Base-by-base conservation (phyloP, 2,113 vertebrate genomes). In the Rhinoderma darwinii region DNA sequence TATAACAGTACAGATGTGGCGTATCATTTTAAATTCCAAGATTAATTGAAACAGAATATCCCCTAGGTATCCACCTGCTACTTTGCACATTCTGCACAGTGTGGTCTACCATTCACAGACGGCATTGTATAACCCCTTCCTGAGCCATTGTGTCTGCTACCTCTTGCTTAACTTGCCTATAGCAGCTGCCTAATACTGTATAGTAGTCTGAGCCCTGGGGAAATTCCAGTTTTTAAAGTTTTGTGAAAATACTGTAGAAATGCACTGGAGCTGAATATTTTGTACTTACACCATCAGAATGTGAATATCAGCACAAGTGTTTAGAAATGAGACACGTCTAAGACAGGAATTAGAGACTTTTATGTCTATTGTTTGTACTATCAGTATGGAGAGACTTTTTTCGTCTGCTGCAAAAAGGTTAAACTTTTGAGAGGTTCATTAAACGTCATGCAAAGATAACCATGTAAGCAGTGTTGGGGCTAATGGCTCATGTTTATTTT, bases 401-500 rank as follows among this genome's bases (percentile, higher is more conserved):
- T 47, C 66, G 7, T 61, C 6, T 30, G 74, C 18, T 3, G 54
- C 39, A 50, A 50, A 66, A 30, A 77, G 41, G 84, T 77, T 85
- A 47, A 85, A 77, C 39, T 37, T 50, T 66, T 63, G 39, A 25
- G 27, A 85, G 32, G 73, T 73, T 43, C 41, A 85, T 85, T 85
- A 77, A 84, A 20, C 51, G 5, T 61, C 59, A 18, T 50, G 73
- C 39, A 54, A 59, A 47, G 41, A 85, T 63, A 61, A 20, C 50
- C 27, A 50, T 85, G 41, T 32, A 43, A 85, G 43, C 50, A 43
- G 56, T 35, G 54, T 78, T 47, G 30, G 83, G 73, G 72, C 84
- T 85, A 85, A 85, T 85, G 74, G 74, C 56, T 85, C 73, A 39
- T 85, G 84, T 76, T 85, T 76, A 85, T 77, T 85, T 84, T 85